Evolutionary conservation across 2,113 vertebrate species (phyloP), one percentile per base, ranked within the genome.

Genomic region (Seriola dumerili): DNA sequence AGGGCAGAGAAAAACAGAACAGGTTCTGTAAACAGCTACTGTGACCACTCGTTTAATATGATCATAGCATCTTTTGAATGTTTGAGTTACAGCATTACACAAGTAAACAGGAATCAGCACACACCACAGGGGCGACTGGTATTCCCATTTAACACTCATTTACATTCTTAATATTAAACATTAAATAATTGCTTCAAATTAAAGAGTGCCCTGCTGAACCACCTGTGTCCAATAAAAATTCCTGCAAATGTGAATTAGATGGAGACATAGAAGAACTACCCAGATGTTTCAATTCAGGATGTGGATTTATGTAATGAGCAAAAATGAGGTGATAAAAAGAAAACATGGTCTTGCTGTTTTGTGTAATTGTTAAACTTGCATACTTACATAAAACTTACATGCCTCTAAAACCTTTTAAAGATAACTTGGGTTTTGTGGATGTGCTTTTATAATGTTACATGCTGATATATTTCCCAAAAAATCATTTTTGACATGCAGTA

Each of bases 21-120:
- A 46, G 48, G 34, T 40, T 71, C 42, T 70, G 29, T 71, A 72
- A 84, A 89, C 67, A 72, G 61, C 76, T 83, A 54, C 76, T 78
- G 55, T 72, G 42, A 72, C 59, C 12, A 36, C 29, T 52, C 1
- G 36, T 62, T 62, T 72, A 40, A 46, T 34, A 6, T 21, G 3
- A 21, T 19, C 19, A 55, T 23, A 29, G 21, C 8, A 55, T 62
- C 44, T 44, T 58, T 38, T 54, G n/a, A n/a, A 9, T n/a, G 23
- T 44, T 34, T 77, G 23, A 55, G 57, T 3, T 40, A 1, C 1
- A 57, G 21, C 8, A 3, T 63, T 19, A 13, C 14, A 46, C 16
- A 76, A 5, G 19, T 58, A 16, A 50, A 76, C 36, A 32, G 40
- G 23, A 80, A 55, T 17, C 21, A 65, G 44, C 23, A 16, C 16